phyloP scores from a whole-genome alignment of 1,140 invertebrate species.

The Drosophila bifasciata region DNA sequence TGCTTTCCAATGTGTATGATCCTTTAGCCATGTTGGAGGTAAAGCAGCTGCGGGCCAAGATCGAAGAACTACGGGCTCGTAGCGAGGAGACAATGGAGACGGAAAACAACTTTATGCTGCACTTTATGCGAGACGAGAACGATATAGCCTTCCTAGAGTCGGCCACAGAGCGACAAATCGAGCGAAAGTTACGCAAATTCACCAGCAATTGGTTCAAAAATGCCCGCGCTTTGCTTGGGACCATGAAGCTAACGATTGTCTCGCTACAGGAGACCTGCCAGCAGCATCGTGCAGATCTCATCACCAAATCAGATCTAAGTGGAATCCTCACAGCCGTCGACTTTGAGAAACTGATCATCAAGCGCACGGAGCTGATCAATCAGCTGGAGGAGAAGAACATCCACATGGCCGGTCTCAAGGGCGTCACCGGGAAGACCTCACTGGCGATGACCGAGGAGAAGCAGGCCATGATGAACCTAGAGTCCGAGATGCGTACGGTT shows the following conservation, averaged over 20 bases:
- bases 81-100: constrained; percentile 75
- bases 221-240: constrained; percentile 69
- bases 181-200: constrained; percentile 76
- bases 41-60: constrained; percentile 71
- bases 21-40: constrained; percentile 62
- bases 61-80: constrained; percentile 68
- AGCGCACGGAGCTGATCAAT: constrained; percentile 78
- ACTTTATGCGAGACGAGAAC: constrained; percentile 69
- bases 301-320: constrained; percentile 82
- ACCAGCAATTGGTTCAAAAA: constrained; percentile 79
- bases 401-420: constrained; percentile 82
- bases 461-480: constrained; percentile 74
- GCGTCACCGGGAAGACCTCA: constrained; percentile 79
- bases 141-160: constrained; percentile 60
- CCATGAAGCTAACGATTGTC: constrained; percentile 74
- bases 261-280: constrained; percentile 75
- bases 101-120: constrained; percentile 72
- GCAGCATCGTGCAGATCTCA: constrained; percentile 68
- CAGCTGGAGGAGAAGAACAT: constrained; percentile 83
- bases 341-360: constrained; percentile 84
- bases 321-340: constrained; percentile 84
- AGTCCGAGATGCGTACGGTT: constrained; percentile 63
- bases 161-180: constrained; percentile 75
- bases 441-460: constrained; percentile 77
- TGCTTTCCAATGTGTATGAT: background rate